Evolutionary conservation across 2,888 invertebrate genomes (phyloP).

Genomic region (Muschampia plurimacula): DNA sequence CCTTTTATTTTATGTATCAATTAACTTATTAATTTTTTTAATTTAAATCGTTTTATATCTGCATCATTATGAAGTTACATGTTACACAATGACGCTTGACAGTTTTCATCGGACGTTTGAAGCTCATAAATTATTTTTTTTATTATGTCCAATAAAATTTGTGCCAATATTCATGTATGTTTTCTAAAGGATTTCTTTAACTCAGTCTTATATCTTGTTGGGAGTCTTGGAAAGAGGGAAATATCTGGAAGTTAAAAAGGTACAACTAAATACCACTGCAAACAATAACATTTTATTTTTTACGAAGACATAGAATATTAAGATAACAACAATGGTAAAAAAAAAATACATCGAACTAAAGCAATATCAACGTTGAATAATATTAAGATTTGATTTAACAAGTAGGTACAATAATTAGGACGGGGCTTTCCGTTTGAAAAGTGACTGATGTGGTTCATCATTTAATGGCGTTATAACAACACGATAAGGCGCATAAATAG

Average conservation of each 20-base stretch:
- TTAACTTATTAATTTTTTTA: background rate
- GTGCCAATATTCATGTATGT: background rate
- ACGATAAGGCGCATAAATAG: conserved; percentile 72
- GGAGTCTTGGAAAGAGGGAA: conserved; percentile 1
- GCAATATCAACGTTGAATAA: conserved; percentile 16
- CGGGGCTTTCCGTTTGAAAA: conserved; percentile 54
- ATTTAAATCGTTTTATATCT: background rate
- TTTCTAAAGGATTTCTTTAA: background rate
- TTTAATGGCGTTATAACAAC: conserved; percentile 71
- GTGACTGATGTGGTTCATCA: conserved; percentile 57
- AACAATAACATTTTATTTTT: conserved; percentile 26
- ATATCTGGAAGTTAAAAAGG: conserved; percentile 35
- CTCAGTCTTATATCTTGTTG: background rate
- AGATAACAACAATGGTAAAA: conserved; percentile 56
- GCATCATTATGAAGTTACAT: background rate
- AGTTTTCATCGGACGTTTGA: background rate
- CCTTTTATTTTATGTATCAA: background rate
- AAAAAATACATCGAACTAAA: background rate
- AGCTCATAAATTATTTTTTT: background rate
- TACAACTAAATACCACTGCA: background rate
- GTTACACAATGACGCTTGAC: background rate
- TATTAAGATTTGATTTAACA: background rate
- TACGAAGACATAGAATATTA: conserved; percentile 63
- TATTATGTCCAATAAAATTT: background rate
- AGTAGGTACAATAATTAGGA: background rate